Base-by-base conservation (phyloP, 2,797 vertebrate species). In the Malurus leucopterus region DNA sequence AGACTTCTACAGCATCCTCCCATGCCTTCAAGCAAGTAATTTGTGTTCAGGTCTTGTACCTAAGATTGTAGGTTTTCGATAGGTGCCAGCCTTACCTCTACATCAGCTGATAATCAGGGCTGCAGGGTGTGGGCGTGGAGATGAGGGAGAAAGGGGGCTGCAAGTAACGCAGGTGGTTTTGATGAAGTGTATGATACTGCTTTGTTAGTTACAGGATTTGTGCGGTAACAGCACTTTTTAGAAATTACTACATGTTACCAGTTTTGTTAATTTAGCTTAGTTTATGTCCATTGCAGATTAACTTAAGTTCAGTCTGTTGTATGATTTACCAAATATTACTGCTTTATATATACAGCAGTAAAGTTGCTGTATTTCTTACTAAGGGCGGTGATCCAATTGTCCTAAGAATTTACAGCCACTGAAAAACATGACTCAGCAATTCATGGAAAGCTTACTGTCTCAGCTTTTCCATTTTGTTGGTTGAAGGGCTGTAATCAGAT, bases 41-140 rank as follows among this genome's bases (percentile, higher is more conserved):
- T 77, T 72, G 13, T 11, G 1, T 54, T 27, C 34, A 68, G 43
- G 8, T 73, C 41, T 61, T 53, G 40, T 30, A 47, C 21, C 6
- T 49, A 3, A 40, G 49, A n/a, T 21, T 40, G 32, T 17, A 13
- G 13, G 8, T 74, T 90, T 89, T 87, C 67, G 1, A 58, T 87
- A 93, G 91, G 53, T 92, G 91, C 76, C 84, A 89, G 38, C 64
- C 76, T 61, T 71, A 85, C 34, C 51, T 77, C 11, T 40, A 38
- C 72, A 36, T 74, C 32, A 8, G 10, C 15, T 10, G 15, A 3
- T 30, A 15, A 15, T 36, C 29, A 5, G 8, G 29, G 44, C 47
- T 77, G 51, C 27, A 43, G 44, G 2, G 0, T 20, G 41, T 30
- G 61, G 58, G 21, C 13, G 1, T 15, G 20, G 26, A 3, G 6